Conservation (phyloP, 2,113 vertebrate species). For the Hyperopisus bebe region DNA sequence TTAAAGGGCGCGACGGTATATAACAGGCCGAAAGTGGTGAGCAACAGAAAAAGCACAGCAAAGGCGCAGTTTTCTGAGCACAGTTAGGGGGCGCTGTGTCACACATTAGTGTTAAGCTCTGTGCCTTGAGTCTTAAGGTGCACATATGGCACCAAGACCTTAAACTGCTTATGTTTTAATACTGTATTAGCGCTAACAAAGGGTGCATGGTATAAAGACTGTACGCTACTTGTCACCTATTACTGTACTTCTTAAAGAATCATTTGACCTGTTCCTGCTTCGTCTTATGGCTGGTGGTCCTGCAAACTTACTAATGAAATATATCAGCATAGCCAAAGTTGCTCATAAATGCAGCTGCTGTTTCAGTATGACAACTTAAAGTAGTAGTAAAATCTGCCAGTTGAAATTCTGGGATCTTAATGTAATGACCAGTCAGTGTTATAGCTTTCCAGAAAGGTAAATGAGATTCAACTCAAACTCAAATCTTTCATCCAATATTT, state of each 20-base stretch:
- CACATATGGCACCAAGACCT: neutral
- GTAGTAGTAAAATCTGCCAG: neutral
- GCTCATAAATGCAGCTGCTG: neutral
- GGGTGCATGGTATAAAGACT: neutral
- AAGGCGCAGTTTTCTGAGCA: neutral
- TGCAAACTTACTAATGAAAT: neutral
- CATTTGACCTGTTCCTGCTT: neutral
- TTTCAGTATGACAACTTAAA: neutral
- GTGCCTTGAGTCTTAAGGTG: neutral
- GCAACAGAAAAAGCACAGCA: neutral
- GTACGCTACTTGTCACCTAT: neutral
- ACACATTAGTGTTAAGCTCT: neutral
- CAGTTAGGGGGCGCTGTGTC: neutral
- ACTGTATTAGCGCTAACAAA: neutral
- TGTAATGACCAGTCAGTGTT: neutral
- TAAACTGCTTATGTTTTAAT: neutral
- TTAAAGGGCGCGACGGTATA: neutral
- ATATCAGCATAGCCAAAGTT: neutral
- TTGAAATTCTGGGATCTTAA: neutral
- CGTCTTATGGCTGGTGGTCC: neutral
- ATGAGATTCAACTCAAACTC: neutral
- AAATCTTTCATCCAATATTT: neutral
- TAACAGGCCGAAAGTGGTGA: neutral
- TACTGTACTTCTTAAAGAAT: neutral
- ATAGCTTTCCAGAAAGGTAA: neutral